Conservation (phyloP, 2,888 invertebrate genomes). For the Drosophila atroscutellata region DNA sequence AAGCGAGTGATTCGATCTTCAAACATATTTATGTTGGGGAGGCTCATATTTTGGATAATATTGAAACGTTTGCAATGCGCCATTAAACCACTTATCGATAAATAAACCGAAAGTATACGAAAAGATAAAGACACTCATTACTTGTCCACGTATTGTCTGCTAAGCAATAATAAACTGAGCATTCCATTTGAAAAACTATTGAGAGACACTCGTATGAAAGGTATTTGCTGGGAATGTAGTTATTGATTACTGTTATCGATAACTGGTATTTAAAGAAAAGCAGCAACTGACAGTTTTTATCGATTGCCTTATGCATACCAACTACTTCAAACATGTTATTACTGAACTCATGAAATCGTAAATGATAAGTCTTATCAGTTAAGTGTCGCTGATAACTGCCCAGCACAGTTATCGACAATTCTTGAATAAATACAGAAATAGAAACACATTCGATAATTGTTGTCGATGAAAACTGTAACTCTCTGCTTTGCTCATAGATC, state of each 20-base stretch:
- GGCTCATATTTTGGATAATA: neutral
- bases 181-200: neutral
- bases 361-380: neutral
- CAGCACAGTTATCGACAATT: neutral
- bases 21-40: neutral
- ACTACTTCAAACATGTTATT: neutral
- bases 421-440: neutral
- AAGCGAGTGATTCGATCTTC: neutral
- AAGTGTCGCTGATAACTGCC: neutral
- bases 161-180: neutral
- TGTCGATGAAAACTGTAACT: neutral
- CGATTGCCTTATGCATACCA: neutral
- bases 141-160: neutral
- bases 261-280: neutral
- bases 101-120: neutral
- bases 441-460: slow-evolving; percentile 4
- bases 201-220: neutral
- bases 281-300: neutral
- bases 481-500: neutral
- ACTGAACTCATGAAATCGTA: neutral
- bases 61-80: neutral
- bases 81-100: neutral
- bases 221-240: neutral
- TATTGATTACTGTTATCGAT: neutral
- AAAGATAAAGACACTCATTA: neutral